phyloP scores from a whole-genome alignment of 2,888 invertebrate species.

The Scaptomyza caliginosa region DNA sequence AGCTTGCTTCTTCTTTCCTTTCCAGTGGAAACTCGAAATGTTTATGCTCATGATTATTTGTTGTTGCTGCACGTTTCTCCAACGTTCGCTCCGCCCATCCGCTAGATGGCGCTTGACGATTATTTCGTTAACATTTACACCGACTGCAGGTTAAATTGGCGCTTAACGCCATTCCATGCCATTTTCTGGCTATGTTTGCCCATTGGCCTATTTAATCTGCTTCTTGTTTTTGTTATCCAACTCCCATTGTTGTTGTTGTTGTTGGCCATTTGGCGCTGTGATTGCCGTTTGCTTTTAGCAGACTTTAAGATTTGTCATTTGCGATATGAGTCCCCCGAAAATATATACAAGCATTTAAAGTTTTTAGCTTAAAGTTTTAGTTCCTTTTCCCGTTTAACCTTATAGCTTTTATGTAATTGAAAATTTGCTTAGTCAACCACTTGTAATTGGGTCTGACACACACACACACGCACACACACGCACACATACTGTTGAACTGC shows the following conservation, averaged over 20 bases:
- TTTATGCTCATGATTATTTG: conserved; percentile 55
- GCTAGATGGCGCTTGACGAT: conserved; percentile 62
- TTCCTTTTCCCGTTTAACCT: conserved; percentile 2
- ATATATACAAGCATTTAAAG: conserved; percentile 25
- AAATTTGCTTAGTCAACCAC: conserved; percentile 32
- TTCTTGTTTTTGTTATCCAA: conserved; percentile 18
- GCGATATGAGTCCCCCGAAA: conserved; percentile 40
- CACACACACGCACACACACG: conserved; percentile 8
- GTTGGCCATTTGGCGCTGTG: conserved; percentile 29
- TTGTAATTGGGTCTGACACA: conserved; percentile 33
- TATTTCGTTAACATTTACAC: conserved; percentile 69
- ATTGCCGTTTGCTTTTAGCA: conserved; percentile 39
- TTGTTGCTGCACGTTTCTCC: conserved; percentile 17
- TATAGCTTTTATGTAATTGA: conserved; percentile 28
- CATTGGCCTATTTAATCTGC: conserved; percentile 50
- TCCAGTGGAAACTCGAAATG: conserved; percentile 30
- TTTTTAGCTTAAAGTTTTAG: conserved; percentile 36
- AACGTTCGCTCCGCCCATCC: conserved; percentile 3
- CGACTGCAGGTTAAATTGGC: conserved; percentile 63
- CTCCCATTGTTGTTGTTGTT: conserved; percentile 4
- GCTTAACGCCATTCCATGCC: conserved; percentile 40
- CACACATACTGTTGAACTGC: not conserved
- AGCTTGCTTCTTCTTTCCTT: not conserved
- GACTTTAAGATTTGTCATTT: conserved; percentile 68
- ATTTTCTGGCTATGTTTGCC: conserved; percentile 37